Evolutionary conservation across 2,113 vertebrate genomes (phyloP), one percentile per base, ranked within the genome.

Genomic region (Atrichornis clamosus): DNA sequence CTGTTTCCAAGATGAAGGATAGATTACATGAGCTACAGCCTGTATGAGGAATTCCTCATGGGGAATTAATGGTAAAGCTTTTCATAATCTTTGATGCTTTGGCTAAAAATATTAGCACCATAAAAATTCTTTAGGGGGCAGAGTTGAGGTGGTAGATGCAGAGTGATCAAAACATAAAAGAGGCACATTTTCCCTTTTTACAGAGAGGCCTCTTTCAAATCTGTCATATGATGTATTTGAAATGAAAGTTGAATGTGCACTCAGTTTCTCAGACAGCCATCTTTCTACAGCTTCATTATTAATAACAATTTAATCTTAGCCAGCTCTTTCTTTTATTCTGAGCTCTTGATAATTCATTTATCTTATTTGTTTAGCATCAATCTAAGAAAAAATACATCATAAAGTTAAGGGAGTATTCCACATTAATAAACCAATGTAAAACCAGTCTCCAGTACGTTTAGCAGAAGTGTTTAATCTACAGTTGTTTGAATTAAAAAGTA

Each of bases 241-340:
- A 92, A 77, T 77, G 41, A 73, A 89, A 49, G 62, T 85, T 82
- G 64, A 72, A 74, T 84, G 50, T 84, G 39, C 50, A 80, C 37
- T 62, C 22, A 60, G 46, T 63, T 89, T 87, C 67, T 87, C 24
- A 75, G 84, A 32, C 90, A 96, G 55, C n/a, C 89, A 39, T 95
- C 70, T 90, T 90, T 92, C 84, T 67, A 64, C 77, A 85, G 88
- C 72, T 90, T 92, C 49, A 26, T 92, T 91, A 90, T 91, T 95
- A 92, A 92, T 86, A 94, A 68, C 65, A 42, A 46, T 78, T 82
- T 89, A 47, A 55, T 89, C 58, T 69, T 89, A 86, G 52, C 50
- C 46, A 82, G 55, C n/a, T 68, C 33, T 46, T 9, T 64, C 24
- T 56, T 70, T 55, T 70, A 70, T 72, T 39, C 68, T 49, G 33